Conservation (phyloP, 2,113 vertebrate species). For the Syngnathus floridae region DNA sequence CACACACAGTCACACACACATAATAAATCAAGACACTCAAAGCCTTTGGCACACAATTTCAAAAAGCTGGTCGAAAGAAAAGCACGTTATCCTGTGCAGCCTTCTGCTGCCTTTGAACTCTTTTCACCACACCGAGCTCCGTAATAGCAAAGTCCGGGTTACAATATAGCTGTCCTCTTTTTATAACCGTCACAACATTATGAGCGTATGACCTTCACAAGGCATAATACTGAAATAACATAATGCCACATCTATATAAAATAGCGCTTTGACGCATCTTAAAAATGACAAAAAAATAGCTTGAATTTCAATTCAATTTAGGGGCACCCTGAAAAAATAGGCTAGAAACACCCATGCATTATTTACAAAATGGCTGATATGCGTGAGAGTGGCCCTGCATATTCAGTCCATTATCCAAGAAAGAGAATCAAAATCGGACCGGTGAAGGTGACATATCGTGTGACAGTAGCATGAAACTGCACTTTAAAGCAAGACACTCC, state of each 20-base stretch:
- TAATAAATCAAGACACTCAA: conserved; percentile 33
- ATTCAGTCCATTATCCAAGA: neutral
- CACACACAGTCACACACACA: conserved; percentile 14
- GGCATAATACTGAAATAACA: too few species aligned
- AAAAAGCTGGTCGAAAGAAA: conserved; percentile 56
- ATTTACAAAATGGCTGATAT: neutral
- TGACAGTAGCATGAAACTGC: neutral
- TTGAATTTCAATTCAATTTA: too few species aligned
- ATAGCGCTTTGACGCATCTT: too few species aligned
- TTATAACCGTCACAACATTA: neutral
- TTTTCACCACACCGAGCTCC: conserved; percentile 54
- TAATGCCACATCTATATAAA: too few species aligned
- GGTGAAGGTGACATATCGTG: neutral
- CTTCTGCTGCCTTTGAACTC: conserved; percentile 56
- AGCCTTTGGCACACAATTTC: conserved; percentile 48
- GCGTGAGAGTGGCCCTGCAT: neutral
- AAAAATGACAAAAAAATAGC: too few species aligned
- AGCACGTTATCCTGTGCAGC: conserved; percentile 42
- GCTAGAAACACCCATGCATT: neutral
- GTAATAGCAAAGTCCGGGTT: conserved; percentile 60
- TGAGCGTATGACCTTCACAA: too few species aligned
- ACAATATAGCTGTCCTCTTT: neutral
- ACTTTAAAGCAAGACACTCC: neutral
- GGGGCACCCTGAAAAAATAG: too few species aligned
- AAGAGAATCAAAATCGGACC: neutral